Base-by-base conservation (phyloP, 2,888 invertebrate genomes). In the Cartodere bifasciata region DNA sequence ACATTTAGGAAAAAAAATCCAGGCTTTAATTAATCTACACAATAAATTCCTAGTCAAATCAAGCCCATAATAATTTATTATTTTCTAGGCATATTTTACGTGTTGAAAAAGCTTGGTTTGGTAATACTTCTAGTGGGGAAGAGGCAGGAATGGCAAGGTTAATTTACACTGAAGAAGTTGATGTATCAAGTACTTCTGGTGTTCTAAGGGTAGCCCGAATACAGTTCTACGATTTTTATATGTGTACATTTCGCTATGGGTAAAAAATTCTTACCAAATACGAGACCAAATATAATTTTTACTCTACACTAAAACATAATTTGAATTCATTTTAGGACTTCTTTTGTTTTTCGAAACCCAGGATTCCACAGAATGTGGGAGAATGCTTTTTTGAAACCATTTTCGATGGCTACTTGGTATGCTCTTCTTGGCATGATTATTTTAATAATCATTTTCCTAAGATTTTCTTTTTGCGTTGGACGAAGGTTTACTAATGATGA, bases 391-490 rank as follows among this genome's bases (percentile, higher is more conserved):
- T 43, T 68, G 1, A 58, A 59, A 32, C 69, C 68, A 0, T 49
- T 68, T 3, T 56, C 62, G 7, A 14, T 42, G 0, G 51, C 46
- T 0, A 52, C 58, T 0, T 69, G 68, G 68, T 48, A 51, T 30
- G 49, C 53, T 16, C 53, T 59, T 9, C 14, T 60, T 0, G 55
- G 48, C 4, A 41, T 60, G 2, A 45, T 47, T 1, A 4, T 41
- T 1, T 16, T 64, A 3, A 63, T 67, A 33, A 52, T 50, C 2
- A 2, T 53, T 0, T 46, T 59, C 1, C 42, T 68, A 4, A 41
- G 63, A 24, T 23, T 59, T 3, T 43, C 62, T 4, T 26, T 30
- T 6, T 34, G 34, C 29, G 13, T 25, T 4, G 34, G 30, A 26
- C 11, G 11, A 11, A 26, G 11, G 3, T 16, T 29, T 3, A 45